These are phyloP conservation scores for Ypsolopha scabrella DNA, from an alignment of 2,888 invertebrate species.

Conservation along the genomic window DNA sequence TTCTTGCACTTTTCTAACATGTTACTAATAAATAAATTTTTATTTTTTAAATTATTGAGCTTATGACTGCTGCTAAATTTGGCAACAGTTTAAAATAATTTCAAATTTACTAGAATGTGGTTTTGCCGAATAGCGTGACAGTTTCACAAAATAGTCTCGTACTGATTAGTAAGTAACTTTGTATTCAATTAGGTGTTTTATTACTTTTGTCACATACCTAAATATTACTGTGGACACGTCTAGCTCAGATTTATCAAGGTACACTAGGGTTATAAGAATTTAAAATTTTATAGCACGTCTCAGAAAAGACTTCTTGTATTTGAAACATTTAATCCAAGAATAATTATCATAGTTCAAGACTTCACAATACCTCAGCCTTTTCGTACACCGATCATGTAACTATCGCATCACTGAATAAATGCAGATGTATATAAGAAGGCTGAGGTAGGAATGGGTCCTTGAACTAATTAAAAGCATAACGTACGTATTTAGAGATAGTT, in stretches of 20 bases:
- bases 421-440: too few species aligned
- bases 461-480: slow-evolving; percentile 7
- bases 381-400: too few species aligned
- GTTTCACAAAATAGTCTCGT: slow-evolving; percentile 28
- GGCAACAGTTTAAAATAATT: too few species aligned
- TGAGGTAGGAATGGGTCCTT: too few species aligned
- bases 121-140: too few species aligned
- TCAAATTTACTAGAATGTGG: too few species aligned
- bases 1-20: too few species aligned
- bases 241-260: slow-evolving; percentile 4
- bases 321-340: slow-evolving; percentile 23
- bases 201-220: not conserved
- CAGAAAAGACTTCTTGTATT: slow-evolving; percentile 30
- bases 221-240: not conserved
- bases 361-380: too few species aligned
- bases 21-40: too few species aligned
- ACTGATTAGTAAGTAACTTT: slow-evolving; percentile 46
- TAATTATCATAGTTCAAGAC: slow-evolving; percentile 31
- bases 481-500: slow-evolving; percentile 15
- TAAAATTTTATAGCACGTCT: slow-evolving; percentile 44
- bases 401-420: too few species aligned
- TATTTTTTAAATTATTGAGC: too few species aligned
- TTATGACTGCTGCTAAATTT: too few species aligned
- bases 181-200: slow-evolving; percentile 21
- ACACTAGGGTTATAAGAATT: slow-evolving; percentile 29